Evolutionary conservation across 2,113 vertebrate species (phyloP), one percentile per base, ranked within the genome.

Genomic region (Gambusia affinis): DNA sequence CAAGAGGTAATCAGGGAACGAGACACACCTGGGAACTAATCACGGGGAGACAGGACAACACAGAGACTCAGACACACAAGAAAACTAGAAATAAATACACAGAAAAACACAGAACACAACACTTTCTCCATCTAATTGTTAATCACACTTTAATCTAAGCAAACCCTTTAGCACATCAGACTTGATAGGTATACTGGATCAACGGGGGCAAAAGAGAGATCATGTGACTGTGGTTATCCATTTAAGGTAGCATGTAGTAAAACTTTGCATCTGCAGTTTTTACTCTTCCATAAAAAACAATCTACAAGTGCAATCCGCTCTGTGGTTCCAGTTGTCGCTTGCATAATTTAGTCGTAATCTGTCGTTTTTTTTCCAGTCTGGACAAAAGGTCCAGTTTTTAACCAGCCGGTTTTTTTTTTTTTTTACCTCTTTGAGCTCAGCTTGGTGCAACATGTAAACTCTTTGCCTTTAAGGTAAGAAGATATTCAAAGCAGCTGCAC

Each of bases 401-500:
- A 82, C 37, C 8, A 22, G 19, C 24, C n/a, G 4, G 33, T 27
- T 8, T 31, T 22, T 14, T 73, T 35, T 57, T 22, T 63, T 0
- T 11, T 37, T 37, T 67, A 8, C 27, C 42, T 66, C 60, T 76
- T 66, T 69, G 15, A 72, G 39, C 67, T 63, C 1, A 0, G 15
- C 47, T 67, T 24, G 15, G 4, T 70, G 60, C 47, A 10, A 30
- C 42, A 44, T 28, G 57, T 7, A 60, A 62, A 17, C 65, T 60
- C 17, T 63, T 37, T 63, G 24, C 37, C 65, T 17, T 80, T 33
- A 39, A 76, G n/a, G 67, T 70, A 44, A 72, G 17, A n/a, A 24
- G 65, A 79, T 47, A 84, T 87, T 88, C 33, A 87, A 89, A 89
- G 68, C 76, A 78, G 73, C 68, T 75, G 75, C 12, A 12, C 2